phyloP scores from a whole-genome alignment of 1,140 invertebrate species.

The Lethocerus indicus region DNA sequence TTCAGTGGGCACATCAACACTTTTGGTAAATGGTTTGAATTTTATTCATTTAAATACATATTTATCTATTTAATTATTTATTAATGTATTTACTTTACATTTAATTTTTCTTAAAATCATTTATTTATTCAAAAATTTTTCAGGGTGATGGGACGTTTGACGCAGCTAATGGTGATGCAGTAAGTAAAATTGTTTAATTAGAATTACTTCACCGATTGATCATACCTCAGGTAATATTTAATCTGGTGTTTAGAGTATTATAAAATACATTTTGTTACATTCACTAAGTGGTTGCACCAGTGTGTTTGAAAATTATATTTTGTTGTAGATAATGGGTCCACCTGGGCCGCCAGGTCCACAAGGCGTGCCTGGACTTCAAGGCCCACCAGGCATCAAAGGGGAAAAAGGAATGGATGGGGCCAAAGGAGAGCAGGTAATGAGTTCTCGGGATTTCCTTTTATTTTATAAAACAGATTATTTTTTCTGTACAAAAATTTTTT shows the following conservation, averaged over 20 bases:
- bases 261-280: neutral
- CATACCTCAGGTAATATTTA: neutral
- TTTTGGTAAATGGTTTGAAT: too few species aligned
- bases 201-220: neutral
- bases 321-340: slow-evolving; percentile 44
- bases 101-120: neutral
- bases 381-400: slow-evolving; percentile 77
- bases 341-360: slow-evolving; percentile 66
- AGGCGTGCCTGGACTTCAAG: slow-evolving; percentile 54
- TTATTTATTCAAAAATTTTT: slow-evolving; percentile 12
- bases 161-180: slow-evolving; percentile 51
- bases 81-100: too few species aligned
- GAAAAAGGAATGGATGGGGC: slow-evolving; percentile 68
- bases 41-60: too few species aligned
- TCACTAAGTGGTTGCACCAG: too few species aligned
- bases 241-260: neutral
- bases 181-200: slow-evolving; percentile 24
- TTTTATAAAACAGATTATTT: too few species aligned
- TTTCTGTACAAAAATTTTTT: too few species aligned
- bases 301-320: slow-evolving; percentile 3
- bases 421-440: slow-evolving; percentile 73
- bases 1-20: too few species aligned
- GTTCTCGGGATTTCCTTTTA: too few species aligned
- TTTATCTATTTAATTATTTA: too few species aligned
- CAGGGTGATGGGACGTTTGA: slow-evolving; percentile 63